A percentile compares a stretch with the other conserved stretches of the same genome.
phyloP scores from a whole-genome alignment of 2,113 vertebrate species.

The Ochotona curzoniae region DNA sequence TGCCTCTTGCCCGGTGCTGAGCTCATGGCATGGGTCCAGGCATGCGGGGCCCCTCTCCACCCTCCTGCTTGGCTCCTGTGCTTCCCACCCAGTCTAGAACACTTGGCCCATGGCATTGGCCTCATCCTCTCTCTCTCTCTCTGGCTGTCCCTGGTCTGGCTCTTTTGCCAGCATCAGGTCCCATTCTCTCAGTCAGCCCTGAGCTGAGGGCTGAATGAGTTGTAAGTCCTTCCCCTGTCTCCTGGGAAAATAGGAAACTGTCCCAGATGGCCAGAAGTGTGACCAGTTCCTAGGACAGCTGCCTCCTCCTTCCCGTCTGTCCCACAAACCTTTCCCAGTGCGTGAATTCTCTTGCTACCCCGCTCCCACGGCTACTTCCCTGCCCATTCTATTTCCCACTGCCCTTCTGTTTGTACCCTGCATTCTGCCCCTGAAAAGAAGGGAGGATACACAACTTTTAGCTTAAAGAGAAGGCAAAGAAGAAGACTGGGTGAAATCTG shows the following conservation, averaged over 20 bases:
- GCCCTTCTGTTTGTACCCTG: not conserved
- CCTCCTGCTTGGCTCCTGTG: not conserved
- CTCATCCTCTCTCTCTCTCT: not conserved
- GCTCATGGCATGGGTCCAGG: not conserved
- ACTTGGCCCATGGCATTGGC: not conserved
- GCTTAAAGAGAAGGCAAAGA: not conserved
- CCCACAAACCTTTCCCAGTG: not conserved
- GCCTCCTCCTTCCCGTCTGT: not conserved
- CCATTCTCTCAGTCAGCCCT: not conserved
- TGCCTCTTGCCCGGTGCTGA: slow-evolving; percentile 23
- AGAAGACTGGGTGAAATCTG: not conserved
- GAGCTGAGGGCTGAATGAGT: not conserved
- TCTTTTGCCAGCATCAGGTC: slow-evolving; percentile 3
- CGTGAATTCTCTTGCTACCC: not conserved
- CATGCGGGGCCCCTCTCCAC: not conserved
- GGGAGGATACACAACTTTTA: not conserved
- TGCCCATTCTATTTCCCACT: not conserved
- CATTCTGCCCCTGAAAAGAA: not conserved
- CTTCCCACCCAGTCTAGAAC: slow-evolving; percentile 42
- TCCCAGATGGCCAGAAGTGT: slow-evolving; percentile 13
- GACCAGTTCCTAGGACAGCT: not conserved
- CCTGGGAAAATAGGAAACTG: not conserved
- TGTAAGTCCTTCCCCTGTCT: not conserved
- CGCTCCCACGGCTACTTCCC: not conserved
- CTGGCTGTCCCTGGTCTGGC: not conserved